These are phyloP conservation scores for Dasyornis broadbenti DNA, from an alignment of 2,113 vertebrate species.

Conservation along the genomic window DNA sequence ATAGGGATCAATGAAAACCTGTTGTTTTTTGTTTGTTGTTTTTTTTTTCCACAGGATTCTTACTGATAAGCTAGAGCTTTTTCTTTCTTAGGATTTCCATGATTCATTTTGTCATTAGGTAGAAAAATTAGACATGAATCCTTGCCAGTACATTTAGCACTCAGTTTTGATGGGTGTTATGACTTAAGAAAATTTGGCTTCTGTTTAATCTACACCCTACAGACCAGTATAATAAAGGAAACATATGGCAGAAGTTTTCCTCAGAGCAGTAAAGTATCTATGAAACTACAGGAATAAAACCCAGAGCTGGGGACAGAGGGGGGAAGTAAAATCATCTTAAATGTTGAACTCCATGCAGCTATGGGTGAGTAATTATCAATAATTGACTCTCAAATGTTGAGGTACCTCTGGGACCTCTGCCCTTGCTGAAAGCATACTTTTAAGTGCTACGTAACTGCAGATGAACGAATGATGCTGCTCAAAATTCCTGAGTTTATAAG, in stretches of 20 bases:
- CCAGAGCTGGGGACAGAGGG: neutral
- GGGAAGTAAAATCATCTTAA: neutral
- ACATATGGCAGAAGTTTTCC: neutral
- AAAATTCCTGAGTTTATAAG: neutral
- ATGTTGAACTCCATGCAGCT: neutral
- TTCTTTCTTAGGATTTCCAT: neutral
- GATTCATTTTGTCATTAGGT: neutral
- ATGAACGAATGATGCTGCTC: neutral
- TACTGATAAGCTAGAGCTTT: neutral
- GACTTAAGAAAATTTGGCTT: neutral
- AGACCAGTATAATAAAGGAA: neutral
- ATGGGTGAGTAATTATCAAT: neutral
- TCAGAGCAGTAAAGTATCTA: neutral
- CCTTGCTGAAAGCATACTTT: neutral
- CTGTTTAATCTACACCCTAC: neutral
- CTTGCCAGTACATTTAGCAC: neutral
- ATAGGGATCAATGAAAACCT: neutral
- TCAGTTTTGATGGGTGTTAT: neutral
- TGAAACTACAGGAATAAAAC: neutral
- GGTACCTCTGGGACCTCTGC: neutral
- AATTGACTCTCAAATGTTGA: neutral
- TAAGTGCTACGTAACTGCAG: neutral
- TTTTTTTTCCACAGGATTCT: neutral
- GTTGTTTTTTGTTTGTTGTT: fast-evolving
- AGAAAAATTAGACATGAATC: neutral